Percentiles rank a stretch among this genome's conserved stretches.
Evolutionary conservation across 2,888 invertebrate species (phyloP).

Genomic region (Drosophila kanekoi): DNA sequence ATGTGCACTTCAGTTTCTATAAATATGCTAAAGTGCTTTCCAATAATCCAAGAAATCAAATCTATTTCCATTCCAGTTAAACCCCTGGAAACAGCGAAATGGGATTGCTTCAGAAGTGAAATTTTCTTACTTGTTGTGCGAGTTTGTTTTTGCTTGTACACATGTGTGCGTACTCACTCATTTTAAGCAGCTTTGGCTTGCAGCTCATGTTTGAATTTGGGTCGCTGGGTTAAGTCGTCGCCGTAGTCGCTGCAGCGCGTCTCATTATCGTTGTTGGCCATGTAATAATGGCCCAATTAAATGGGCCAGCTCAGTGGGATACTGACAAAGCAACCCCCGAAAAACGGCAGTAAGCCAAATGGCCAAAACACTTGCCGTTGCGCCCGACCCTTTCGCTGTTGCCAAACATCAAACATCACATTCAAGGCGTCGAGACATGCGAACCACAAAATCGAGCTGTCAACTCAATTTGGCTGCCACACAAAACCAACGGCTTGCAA

Average conservation of each 20-base stretch:
- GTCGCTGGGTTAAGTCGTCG: conserved; percentile 45
- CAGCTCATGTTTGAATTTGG: conserved; percentile 29
- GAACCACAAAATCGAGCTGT: conserved; percentile 29
- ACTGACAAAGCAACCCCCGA: conserved; percentile 20
- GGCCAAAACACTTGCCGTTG: conserved; percentile 31
- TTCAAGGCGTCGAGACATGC: conserved; percentile 58
- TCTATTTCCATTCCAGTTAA: background rate
- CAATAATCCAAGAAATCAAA: too few relatives aligned
- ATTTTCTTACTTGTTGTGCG: background rate
- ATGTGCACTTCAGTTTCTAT: too few relatives aligned
- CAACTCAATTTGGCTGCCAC: conserved; percentile 26
- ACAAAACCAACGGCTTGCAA: conserved; percentile 18
- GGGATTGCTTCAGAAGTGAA: background rate
- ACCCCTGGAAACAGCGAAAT: background rate
- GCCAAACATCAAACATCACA: conserved; percentile 42
- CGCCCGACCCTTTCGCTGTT: background rate
- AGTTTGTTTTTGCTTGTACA: background rate
- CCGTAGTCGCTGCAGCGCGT: conserved; percentile 15
- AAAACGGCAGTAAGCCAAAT: conserved; percentile 11
- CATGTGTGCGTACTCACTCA: background rate
- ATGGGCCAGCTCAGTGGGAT: conserved; percentile 27
- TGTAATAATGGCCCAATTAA: conserved; percentile 44
- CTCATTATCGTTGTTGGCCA: conserved; percentile 42
- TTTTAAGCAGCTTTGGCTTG: conserved; percentile 45
- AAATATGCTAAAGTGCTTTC: too few relatives aligned